A percentile compares a stretch with the other conserved stretches of the same genome.
phyloP scores from a whole-genome alignment of 1,140 invertebrate species.

The Brachionus koreanus region DNA sequence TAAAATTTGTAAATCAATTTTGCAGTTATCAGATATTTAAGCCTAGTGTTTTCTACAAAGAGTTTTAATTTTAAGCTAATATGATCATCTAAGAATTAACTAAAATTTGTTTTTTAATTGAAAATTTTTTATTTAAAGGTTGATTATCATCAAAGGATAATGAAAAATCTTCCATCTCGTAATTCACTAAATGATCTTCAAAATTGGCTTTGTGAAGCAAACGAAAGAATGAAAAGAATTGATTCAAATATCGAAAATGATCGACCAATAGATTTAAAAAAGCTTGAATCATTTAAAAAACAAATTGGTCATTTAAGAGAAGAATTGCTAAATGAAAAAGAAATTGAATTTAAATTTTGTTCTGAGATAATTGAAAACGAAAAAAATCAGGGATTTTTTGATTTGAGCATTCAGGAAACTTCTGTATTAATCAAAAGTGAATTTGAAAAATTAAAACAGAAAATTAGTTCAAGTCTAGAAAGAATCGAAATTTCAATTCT shows the following conservation, averaged over 20 bases:
- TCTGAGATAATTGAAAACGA: neutral
- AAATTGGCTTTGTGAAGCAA: neutral
- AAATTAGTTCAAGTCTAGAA: neutral
- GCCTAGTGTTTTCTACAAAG: no score
- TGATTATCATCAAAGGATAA: slow-evolving; percentile 19
- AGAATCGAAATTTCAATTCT: neutral
- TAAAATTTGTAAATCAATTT: no score
- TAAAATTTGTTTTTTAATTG: no score
- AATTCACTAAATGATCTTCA: slow-evolving; percentile 7
- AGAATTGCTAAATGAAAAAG: neutral
- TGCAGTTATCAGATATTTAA: no score
- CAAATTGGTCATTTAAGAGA: neutral
- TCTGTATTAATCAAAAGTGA: neutral
- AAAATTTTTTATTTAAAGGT: no score
- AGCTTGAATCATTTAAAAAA: neutral
- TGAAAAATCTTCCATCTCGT: slow-evolving; percentile 27
- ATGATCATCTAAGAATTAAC: no score
- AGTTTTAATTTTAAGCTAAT: no score
- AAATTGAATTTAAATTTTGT: neutral
- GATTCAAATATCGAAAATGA: neutral
- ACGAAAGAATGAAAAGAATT: neutral
- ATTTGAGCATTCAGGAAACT: neutral
- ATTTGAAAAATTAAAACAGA: neutral
- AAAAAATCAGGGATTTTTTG: slow-evolving; percentile 21
- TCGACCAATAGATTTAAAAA: neutral